phyloP scores from a whole-genome alignment of 2,888 invertebrate species.

The Pachliopta kotzebuea region DNA sequence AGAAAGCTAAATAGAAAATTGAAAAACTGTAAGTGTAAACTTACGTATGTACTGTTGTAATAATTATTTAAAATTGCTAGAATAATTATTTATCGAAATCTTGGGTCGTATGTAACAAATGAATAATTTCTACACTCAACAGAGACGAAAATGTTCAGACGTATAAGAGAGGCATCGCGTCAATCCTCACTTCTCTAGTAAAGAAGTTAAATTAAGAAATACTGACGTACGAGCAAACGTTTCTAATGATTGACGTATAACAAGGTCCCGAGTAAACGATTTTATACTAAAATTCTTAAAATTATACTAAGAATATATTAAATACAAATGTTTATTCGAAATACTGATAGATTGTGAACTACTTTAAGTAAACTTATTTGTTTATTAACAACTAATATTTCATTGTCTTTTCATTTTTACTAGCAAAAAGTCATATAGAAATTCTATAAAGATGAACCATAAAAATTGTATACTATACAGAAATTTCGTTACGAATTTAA shows the following conservation, averaged over 20 bases:
- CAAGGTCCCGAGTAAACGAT: neutral
- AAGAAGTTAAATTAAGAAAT: conserved; percentile 16
- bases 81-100: no score
- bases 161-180: conserved; percentile 20
- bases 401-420: no score
- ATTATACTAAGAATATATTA: neutral
- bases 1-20: no score
- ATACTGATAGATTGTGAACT: neutral
- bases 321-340: neutral
- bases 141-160: neutral
- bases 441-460: no score
- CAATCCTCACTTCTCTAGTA: neutral
- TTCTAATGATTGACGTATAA: neutral
- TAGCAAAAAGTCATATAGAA: no score
- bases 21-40: no score
- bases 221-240: neutral
- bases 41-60: neutral
- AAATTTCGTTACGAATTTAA: no score
- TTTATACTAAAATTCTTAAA: neutral
- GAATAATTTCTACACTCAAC: neutral
- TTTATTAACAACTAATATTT: no score
- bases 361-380: neutral
- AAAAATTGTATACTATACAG: no score
- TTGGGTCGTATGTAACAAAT: neutral
- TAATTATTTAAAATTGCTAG: neutral